Conservation (phyloP, 2,113 vertebrate genomes). For the Ictidomys tridecemlineatus region DNA sequence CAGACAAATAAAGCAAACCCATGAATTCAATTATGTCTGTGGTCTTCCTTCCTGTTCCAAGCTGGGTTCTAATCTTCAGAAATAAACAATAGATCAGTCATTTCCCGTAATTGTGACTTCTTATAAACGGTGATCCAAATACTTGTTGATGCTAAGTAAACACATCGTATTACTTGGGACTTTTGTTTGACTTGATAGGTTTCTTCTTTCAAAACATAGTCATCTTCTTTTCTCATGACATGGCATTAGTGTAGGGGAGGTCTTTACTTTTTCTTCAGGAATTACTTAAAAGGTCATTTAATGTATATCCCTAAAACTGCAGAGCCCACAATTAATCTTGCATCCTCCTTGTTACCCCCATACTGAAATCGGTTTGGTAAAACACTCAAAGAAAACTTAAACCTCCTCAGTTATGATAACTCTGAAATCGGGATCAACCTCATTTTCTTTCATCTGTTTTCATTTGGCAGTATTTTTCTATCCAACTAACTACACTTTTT, state of each 20-base stretch:
- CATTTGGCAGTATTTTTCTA: neutral
- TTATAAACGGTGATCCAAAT: neutral
- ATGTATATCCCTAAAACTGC: neutral
- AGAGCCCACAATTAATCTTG: neutral
- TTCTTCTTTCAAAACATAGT: neutral
- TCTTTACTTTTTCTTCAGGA: neutral
- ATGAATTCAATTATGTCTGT: neutral
- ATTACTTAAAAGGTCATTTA: neutral
- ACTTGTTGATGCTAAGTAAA: neutral
- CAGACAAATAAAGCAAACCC: too few relatives aligned
- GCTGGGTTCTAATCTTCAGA: neutral
- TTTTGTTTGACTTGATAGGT: neutral
- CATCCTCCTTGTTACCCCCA: neutral
- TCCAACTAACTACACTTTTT: neutral
- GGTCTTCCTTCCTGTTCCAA: neutral
- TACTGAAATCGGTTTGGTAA: neutral
- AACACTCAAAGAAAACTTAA: neutral
- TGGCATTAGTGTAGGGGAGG: rapidly evolving
- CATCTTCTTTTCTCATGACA: neutral
- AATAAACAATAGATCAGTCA: neutral
- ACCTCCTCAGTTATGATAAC: neutral
- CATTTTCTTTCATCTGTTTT: neutral
- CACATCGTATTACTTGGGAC: neutral
- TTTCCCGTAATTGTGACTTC: neutral
- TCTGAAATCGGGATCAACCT: neutral